Conservation (phyloP, 2,888 invertebrate genomes). For the Ptychoptera albimana region DNA sequence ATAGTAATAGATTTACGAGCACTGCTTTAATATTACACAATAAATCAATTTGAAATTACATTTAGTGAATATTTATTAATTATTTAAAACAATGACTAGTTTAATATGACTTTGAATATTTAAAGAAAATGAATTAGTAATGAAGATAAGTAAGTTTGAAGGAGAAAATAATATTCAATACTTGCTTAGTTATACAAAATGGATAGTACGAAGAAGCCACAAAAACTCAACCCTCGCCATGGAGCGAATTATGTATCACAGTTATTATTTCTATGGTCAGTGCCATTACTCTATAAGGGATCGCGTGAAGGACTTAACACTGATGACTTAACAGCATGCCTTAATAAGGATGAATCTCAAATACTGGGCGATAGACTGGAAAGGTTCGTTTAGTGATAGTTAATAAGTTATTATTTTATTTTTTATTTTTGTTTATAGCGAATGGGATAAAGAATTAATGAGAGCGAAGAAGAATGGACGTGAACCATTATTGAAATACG, state of each 20-base stretch:
- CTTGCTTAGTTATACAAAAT: constrained; percentile 12
- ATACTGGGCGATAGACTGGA: constrained; percentile 26
- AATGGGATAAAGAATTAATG: constrained; percentile 49
- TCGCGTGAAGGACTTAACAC: constrained; percentile 34
- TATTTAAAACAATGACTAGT: no score
- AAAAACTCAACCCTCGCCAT: constrained; percentile 24
- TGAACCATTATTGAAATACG: constrained; percentile 46
- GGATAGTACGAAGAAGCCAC: constrained; percentile 27
- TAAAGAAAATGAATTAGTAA: no score
- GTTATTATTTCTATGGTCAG: constrained; percentile 25
- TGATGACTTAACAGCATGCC: constrained; percentile 49
- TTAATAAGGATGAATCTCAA: constrained; percentile 36
- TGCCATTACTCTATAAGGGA: constrained; percentile 25
- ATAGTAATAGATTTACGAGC: no score
- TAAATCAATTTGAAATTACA: no score
- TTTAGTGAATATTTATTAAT: no score
- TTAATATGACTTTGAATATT: no score
- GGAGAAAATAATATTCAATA: no score
- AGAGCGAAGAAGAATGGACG: constrained; percentile 36
- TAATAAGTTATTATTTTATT: no score
- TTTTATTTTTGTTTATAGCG: constrained; percentile 29
- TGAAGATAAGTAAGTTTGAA: no score
- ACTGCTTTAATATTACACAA: no score
- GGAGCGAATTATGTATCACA: constrained; percentile 26
- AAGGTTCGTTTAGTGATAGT: constrained; percentile 14